A percentile compares a stretch with the other conserved stretches of the same genome.
These are phyloP conservation scores for Phenganax subtilis DNA, from an alignment of 92 coral and sea anemone genomes.

Conservation along the genomic window DNA sequence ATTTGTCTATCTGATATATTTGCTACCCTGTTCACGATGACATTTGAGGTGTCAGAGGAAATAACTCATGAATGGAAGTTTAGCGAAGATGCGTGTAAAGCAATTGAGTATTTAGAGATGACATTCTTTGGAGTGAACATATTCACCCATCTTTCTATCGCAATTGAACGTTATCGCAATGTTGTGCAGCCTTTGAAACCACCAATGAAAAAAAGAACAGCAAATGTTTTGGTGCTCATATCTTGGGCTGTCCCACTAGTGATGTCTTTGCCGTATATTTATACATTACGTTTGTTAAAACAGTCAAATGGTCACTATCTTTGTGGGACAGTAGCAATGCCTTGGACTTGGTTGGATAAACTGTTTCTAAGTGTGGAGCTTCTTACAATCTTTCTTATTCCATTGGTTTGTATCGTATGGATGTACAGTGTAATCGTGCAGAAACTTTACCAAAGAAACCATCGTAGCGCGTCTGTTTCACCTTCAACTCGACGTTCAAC, in stretches of 20 bases:
- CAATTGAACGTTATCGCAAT: slow-evolving; percentile 27
- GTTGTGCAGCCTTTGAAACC: slow-evolving; percentile 35
- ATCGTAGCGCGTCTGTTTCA: neutral
- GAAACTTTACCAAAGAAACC: neutral
- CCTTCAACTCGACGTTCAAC: neutral
- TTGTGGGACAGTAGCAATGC: slow-evolving; percentile 7
- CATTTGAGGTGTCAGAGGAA: slow-evolving; percentile 33
- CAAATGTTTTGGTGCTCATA: slow-evolving; percentile 3
- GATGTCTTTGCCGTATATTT: slow-evolving; percentile 19
- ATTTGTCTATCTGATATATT: slow-evolving; percentile 24
- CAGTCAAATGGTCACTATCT: neutral
- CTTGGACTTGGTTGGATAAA: slow-evolving; percentile 26
- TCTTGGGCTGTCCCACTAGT: slow-evolving; percentile 23
- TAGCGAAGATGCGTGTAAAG: slow-evolving; percentile 23
- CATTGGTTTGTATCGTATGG: neutral
- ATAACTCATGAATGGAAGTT: slow-evolving; percentile 12
- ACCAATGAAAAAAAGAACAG: slow-evolving; percentile 24
- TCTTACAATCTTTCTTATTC: slow-evolving; percentile 7
- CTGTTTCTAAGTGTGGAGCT: slow-evolving; percentile 10
- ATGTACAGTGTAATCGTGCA: neutral
- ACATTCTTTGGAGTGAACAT: slow-evolving; percentile 34
- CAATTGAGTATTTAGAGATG: slow-evolving; percentile 27
- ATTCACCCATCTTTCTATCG: slow-evolving; percentile 34
- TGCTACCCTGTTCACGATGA: slow-evolving; percentile 26
- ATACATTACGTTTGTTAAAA: neutral